Percentiles rank a stretch among this genome's conserved stretches.
phyloP scores from a whole-genome alignment of 2,113 vertebrate genomes.

The Passer domesticus region DNA sequence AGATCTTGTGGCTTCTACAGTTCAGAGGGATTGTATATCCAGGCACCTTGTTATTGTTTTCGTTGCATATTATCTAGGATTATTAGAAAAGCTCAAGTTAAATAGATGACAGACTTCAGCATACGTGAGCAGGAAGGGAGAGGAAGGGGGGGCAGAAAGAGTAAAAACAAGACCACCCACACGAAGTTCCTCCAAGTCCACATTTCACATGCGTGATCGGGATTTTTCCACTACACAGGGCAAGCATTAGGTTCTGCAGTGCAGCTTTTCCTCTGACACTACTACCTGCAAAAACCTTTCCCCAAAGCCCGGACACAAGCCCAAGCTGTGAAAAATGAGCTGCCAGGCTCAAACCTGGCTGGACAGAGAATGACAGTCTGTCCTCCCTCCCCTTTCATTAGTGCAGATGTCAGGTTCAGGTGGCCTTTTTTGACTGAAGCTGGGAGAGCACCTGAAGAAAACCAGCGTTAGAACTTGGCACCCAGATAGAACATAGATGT shows the following conservation, averaged over 20 bases:
- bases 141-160: not conserved
- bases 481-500: not conserved
- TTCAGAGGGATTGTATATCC: slow-evolving; percentile 3
- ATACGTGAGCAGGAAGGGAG: not conserved
- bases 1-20: slow-evolving; percentile 1
- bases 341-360: not conserved
- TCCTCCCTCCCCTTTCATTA: slow-evolving; percentile 33
- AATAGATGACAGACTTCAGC: slow-evolving; percentile 31
- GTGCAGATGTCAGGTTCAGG: not conserved
- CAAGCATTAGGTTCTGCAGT: not conserved
- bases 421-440: not conserved
- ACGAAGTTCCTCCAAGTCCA: slow-evolving; percentile 8
- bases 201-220: not conserved
- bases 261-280: not conserved
- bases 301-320: not conserved
- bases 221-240: not conserved
- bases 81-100: slow-evolving; percentile 39
- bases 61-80: not conserved
- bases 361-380: not conserved
- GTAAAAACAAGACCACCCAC: slow-evolving; percentile 50
- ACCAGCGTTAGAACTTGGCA: not conserved
- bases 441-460: slow-evolving; percentile 13
- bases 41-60: slow-evolving; percentile 33
- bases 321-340: not conserved
- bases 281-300: not conserved